A percentile compares a stretch with the other conserved stretches of the same genome.
phyloP scores from a whole-genome alignment of 2,797 vertebrate species.

The Melanotaenia nigrans region DNA sequence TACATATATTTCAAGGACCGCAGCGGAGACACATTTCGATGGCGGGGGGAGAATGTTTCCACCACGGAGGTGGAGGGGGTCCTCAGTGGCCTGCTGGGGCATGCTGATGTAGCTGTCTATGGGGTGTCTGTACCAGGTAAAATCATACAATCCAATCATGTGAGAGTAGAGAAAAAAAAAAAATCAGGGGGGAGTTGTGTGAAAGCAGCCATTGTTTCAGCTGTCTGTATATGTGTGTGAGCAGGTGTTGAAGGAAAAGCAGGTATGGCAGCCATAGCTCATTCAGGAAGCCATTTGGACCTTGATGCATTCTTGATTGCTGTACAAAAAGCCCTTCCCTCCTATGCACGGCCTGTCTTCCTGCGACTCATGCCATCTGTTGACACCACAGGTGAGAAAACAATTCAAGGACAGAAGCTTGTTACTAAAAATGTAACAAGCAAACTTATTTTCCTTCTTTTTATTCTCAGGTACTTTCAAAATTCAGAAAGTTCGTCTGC shows the following conservation, averaged over 20 bases:
- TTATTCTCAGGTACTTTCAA: slow-evolving; percentile 88
- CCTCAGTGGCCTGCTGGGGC: slow-evolving; percentile 85
- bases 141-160: neutral
- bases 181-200: neutral
- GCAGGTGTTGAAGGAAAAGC: slow-evolving; percentile 91
- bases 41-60: slow-evolving; percentile 92
- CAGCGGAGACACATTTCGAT: slow-evolving; percentile 90
- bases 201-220: neutral
- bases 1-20: slow-evolving; percentile 92
- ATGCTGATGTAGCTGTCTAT: slow-evolving; percentile 88
- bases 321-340: slow-evolving; percentile 84
- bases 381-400: slow-evolving; percentile 87
- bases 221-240: slow-evolving; percentile 29
- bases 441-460: neutral
- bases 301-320: slow-evolving; percentile 79
- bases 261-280: slow-evolving; percentile 89
- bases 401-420: neutral
- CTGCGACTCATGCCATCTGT: slow-evolving; percentile 87
- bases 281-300: slow-evolving; percentile 77
- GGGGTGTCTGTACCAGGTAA: slow-evolving; percentile 87
- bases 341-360: slow-evolving; percentile 89
- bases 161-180: neutral
- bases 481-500: slow-evolving; percentile 88
- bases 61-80: slow-evolving; percentile 89
- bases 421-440: neutral